These are phyloP conservation scores for Poeciliopsis occidentalis DNA, from an alignment of 2,113 vertebrate genomes.

Conservation along the genomic window DNA sequence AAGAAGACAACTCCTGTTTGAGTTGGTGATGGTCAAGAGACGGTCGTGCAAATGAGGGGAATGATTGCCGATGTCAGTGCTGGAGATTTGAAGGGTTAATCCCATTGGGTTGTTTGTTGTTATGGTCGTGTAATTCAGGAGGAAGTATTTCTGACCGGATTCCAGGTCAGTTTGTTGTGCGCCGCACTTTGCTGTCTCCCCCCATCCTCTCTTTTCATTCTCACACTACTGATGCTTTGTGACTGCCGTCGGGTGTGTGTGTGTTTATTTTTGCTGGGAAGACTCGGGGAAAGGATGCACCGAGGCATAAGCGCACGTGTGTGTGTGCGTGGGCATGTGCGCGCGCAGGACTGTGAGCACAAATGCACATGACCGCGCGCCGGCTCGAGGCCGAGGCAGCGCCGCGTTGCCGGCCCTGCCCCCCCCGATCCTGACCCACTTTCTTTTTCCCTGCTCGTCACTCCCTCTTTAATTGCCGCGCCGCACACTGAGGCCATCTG, in stretches of 20 bases:
- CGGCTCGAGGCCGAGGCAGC: conserved; percentile 52
- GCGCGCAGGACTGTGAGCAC: background rate
- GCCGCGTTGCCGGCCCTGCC: conserved; percentile 60
- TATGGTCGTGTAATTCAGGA: conserved; percentile 19
- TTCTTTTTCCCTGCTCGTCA: conserved; percentile 58
- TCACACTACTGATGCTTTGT: conserved; percentile 30
- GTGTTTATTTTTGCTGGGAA: conserved; percentile 67
- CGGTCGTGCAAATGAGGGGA: conserved; percentile 38
- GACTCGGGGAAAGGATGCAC: conserved; percentile 36
- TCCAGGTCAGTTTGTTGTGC: conserved; percentile 11
- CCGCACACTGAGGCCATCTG: conserved; percentile 83
- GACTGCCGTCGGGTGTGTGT: conserved; percentile 36
- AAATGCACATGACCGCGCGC: conserved; percentile 30
- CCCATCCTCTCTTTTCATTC: conserved; percentile 20
- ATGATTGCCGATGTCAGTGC: conserved; percentile 26
- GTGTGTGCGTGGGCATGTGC: conserved; percentile 14
- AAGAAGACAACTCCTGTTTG: conserved; percentile 11
- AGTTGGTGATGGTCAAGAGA: conserved; percentile 19
- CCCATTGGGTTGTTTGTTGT: conserved; percentile 44
- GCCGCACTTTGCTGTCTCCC: background rate
- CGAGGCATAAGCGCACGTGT: conserved; percentile 45
- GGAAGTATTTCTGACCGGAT: conserved; percentile 40
- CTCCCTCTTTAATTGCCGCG: conserved; percentile 82
- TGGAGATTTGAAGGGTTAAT: conserved; percentile 62
- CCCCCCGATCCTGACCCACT: conserved; percentile 71